phyloP scores from a whole-genome alignment of 2,113 vertebrate genomes.

The Burhinus oedicnemus region DNA sequence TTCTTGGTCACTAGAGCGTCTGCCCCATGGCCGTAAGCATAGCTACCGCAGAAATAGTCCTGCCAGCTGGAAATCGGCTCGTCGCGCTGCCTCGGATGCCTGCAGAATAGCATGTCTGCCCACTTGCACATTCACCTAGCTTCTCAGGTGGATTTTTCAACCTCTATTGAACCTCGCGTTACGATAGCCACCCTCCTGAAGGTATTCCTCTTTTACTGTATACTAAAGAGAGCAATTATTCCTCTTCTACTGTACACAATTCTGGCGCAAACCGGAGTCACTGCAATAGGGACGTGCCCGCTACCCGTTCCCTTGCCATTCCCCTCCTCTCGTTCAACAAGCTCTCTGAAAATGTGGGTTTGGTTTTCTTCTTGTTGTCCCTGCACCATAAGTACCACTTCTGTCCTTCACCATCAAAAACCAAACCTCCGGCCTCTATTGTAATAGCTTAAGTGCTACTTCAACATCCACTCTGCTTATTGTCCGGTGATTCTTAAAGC shows the following conservation, averaged over 20 bases:
- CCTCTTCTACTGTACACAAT: no score
- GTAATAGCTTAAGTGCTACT: neutral
- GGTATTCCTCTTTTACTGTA: neutral
- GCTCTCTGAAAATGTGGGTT: neutral
- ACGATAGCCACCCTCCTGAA: no score
- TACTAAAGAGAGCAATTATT: no score
- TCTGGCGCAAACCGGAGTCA: neutral
- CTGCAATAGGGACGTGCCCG: neutral
- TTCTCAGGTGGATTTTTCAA: neutral
- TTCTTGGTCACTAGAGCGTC: neutral
- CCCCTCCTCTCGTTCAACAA: neutral
- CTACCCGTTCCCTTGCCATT: no score
- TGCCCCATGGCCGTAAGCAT: rapidly evolving
- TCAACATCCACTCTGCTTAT: neutral
- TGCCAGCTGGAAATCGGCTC: no score
- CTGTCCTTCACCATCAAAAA: neutral
- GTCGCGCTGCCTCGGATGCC: neutral
- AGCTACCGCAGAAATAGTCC: neutral
- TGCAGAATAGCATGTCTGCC: neutral
- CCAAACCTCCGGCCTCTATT: rapidly evolving
- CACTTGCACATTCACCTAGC: neutral
- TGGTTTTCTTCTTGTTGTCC: neutral
- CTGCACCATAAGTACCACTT: neutral
- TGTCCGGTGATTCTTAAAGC: rapidly evolving
- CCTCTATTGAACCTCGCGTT: neutral